These are phyloP conservation scores for Perdita meconis DNA, from an alignment of 2,888 invertebrate genomes.

Conservation along the genomic window DNA sequence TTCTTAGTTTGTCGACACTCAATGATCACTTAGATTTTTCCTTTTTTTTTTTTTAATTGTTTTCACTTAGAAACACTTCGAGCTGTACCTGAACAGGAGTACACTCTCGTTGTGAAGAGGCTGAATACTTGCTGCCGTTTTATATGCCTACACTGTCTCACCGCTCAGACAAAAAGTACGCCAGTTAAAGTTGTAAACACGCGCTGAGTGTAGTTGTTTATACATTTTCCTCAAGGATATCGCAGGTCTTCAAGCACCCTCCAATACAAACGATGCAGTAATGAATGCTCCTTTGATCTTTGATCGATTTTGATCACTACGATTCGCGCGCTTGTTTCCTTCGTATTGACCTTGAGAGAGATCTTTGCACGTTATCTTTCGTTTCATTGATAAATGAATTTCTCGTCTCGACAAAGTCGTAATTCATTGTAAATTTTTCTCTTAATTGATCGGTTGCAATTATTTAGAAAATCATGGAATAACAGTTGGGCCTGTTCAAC, in stretches of 20 bases:
- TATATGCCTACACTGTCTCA: slow-evolving; percentile 74
- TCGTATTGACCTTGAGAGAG: not conserved
- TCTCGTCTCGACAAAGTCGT: no score
- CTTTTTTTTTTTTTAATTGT: not conserved
- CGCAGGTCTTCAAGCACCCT: not conserved
- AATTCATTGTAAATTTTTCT: not conserved
- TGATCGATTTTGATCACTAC: not conserved
- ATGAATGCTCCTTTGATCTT: not conserved
- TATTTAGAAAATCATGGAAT: not conserved
- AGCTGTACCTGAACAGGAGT: slow-evolving; percentile 41
- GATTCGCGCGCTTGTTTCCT: not conserved
- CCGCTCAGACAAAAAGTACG: slow-evolving; percentile 67
- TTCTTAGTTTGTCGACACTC: not conserved
- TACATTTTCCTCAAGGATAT: not conserved
- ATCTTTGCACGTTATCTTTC: not conserved
- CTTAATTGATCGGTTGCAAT: not conserved
- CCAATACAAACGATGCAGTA: not conserved
- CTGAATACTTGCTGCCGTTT: slow-evolving; percentile 76
- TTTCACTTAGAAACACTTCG: slow-evolving; percentile 11
- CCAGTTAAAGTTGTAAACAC: slow-evolving; percentile 27
- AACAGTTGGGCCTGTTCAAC: not conserved
- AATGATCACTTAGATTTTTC: not conserved
- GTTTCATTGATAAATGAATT: no score
- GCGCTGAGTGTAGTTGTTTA: not conserved
- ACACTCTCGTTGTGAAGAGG: slow-evolving; percentile 70